Evolutionary conservation across 2,888 invertebrate genomes (phyloP).

Genomic region (Lamellibrachia satsuma): DNA sequence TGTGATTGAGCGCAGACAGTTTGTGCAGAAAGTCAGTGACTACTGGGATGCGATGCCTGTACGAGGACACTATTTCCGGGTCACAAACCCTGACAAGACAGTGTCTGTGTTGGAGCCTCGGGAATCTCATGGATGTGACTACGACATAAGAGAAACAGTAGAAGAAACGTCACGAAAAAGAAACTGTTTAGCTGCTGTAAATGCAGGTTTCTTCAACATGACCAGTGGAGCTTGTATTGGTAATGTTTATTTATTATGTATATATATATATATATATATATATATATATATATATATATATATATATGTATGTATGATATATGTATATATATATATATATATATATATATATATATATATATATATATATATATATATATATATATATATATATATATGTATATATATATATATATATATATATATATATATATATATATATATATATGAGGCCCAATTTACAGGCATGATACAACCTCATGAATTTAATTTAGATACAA

Average conservation of each 20-base stretch:
- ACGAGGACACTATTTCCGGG: constrained; percentile 37
- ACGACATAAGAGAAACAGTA: constrained; percentile 51
- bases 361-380: no score
- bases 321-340: no score
- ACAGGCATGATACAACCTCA: not conserved
- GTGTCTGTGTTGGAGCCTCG: constrained; percentile 62
- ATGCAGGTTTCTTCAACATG: constrained; percentile 65
- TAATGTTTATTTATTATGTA: constrained; percentile 36
- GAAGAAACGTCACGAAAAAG: constrained; percentile 48
- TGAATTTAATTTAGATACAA: not conserved
- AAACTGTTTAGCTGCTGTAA: constrained; percentile 60
- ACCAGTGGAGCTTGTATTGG: constrained; percentile 59
- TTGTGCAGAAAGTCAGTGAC: constrained; percentile 29
- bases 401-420: no score
- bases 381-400: no score
- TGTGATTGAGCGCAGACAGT: constrained; percentile 24
- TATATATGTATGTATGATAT: no score
- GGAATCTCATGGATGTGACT: constrained; percentile 53
- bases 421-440: no score
- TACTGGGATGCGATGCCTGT: constrained; percentile 19
- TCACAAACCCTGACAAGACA: constrained; percentile 57
- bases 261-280: not conserved
- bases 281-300: no score
- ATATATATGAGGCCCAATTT: not conserved
- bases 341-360: no score